Evolutionary conservation across 2,113 vertebrate species (phyloP).

Genomic region (Oncorhynchus kisutch): DNA sequence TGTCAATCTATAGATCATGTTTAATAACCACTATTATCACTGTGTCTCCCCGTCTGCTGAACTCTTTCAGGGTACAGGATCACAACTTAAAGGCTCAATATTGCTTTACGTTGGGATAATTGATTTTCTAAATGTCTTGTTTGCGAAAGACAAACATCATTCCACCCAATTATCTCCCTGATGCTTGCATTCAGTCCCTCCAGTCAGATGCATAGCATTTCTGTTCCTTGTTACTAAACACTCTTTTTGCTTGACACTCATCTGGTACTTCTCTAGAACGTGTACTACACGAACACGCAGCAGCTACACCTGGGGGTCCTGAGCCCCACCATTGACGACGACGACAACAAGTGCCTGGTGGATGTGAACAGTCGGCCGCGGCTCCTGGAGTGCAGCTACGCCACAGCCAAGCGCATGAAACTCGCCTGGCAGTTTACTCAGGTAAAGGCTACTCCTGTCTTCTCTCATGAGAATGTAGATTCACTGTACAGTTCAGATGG

Average conservation of each 20-base stretch:
- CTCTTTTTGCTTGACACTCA: neutral
- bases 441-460: conserved; percentile 62
- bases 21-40: conserved; percentile 27
- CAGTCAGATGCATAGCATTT: neutral
- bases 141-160: conserved; percentile 36
- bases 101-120: conserved; percentile 34
- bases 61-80: neutral
- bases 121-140: conserved; percentile 34
- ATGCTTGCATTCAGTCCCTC: neutral
- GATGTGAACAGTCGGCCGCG: conserved; percentile 91
- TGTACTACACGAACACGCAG: conserved; percentile 93
- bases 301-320: conserved; percentile 88
- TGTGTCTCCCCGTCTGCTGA: neutral
- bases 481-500: too few species aligned
- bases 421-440: conserved; percentile 96
- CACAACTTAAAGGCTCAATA: conserved; percentile 34
- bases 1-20: conserved; percentile 33
- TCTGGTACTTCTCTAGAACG: conserved; percentile 80
- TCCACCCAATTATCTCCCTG: conserved; percentile 28
- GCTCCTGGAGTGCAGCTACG: conserved; percentile 96
- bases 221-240: neutral
- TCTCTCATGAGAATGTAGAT: neutral
- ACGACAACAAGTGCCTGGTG: conserved; percentile 98
- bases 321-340: conserved; percentile 92
- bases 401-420: conserved; percentile 95